A percentile compares a stretch with the other conserved stretches of the same genome.
Evolutionary conservation across 53 echinoderm and acorn worm species (phyloP).

Genomic region (Antedon mediterranea): DNA sequence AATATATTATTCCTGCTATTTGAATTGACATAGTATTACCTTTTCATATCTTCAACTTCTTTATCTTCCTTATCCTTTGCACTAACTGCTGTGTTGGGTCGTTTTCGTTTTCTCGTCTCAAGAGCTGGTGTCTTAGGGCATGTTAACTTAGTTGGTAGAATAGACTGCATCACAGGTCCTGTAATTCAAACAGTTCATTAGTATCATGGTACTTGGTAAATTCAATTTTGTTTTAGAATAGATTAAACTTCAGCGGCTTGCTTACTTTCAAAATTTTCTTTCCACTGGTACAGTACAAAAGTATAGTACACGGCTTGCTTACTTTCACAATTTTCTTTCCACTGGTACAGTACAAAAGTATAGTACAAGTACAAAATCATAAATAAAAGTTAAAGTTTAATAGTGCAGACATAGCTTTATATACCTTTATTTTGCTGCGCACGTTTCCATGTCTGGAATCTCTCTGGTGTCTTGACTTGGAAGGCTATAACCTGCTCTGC

Average conservation of each 20-base stretch:
- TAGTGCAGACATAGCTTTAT: not conserved
- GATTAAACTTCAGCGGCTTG: no score
- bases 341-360: no score
- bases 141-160: conserved; percentile 25
- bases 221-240: no score
- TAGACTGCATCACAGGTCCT: conserved; percentile 24
- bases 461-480: conserved; percentile 60
- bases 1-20: not conserved
- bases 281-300: no score
- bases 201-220: no score
- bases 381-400: no score
- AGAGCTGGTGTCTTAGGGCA: conserved; percentile 59
- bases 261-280: no score
- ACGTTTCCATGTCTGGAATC: conserved; percentile 41
- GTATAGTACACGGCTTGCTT: no score
- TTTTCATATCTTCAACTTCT: conserved; percentile 62
- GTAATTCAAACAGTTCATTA: no score
- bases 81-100: conserved; percentile 46
- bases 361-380: no score
- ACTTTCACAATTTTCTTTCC: no score
- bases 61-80: conserved; percentile 46
- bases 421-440: conserved; percentile 50
- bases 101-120: conserved; percentile 37
- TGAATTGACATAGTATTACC: conserved; percentile 6
- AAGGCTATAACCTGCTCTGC: conserved; percentile 45